Conservation (phyloP, 1,140 invertebrate genomes). For the Patella vulgata region DNA sequence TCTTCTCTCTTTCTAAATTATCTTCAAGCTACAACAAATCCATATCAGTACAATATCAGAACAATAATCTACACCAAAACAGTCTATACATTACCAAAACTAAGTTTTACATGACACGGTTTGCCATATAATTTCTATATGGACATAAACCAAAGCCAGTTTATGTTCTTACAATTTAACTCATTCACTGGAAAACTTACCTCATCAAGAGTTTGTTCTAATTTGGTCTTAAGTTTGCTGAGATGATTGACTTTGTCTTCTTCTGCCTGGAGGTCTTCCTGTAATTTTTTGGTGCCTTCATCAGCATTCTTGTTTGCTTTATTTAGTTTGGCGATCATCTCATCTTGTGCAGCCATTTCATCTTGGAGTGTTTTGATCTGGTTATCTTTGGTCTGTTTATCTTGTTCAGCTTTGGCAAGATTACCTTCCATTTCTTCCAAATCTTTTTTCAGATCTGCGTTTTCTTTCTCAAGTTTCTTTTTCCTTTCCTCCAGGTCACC, state of each 20-base stretch:
- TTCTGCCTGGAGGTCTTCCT: constrained; percentile 93
- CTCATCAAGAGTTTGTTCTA: constrained; percentile 97
- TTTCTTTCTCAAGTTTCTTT: constrained; percentile 95
- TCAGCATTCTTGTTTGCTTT: constrained; percentile 98
- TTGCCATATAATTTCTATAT: background rate
- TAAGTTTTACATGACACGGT: background rate
- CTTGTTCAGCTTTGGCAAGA: constrained; percentile 85
- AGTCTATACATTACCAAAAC: background rate
- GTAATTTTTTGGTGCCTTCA: constrained; percentile 92
- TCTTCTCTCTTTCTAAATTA: constrained; percentile 97
- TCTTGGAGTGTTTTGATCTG: constrained; percentile 97
- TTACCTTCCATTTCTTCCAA: constrained; percentile 92
- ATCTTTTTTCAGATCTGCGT: constrained; percentile 91
- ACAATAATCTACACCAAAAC: too few species aligned
- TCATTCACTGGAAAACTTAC: constrained; percentile 19
- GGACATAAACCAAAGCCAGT: background rate
- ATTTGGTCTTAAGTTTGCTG: constrained; percentile 97
- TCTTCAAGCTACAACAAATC: constrained; percentile 78
- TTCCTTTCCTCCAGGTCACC: constrained; percentile 89
- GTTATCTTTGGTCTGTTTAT: constrained; percentile 97
- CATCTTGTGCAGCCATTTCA: constrained; percentile 95
- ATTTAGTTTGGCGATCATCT: constrained; percentile 98
- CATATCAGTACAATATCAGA: background rate
- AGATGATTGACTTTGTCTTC: constrained; percentile 99
- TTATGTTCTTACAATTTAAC: background rate